Conservation (phyloP, 2,113 vertebrate genomes). For the Arenaria interpres region DNA sequence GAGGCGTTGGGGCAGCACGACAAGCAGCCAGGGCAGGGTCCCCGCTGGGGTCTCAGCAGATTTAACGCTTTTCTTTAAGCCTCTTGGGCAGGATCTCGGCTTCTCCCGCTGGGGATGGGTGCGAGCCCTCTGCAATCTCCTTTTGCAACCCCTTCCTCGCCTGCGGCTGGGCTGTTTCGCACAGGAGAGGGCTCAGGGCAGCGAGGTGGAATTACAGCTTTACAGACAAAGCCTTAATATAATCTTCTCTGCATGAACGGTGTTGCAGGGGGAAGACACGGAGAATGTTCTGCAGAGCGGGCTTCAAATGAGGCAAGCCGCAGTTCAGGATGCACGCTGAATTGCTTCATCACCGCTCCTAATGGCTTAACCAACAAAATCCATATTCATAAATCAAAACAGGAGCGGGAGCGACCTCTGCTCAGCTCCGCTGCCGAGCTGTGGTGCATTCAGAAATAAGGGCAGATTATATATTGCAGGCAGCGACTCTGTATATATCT, state of each 20-base stretch:
- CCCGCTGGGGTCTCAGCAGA: fast-evolving
- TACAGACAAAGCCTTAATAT: background rate
- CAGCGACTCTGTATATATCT: background rate
- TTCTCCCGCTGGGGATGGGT: background rate
- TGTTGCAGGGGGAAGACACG: background rate
- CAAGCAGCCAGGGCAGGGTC: no score
- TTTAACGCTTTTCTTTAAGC: background rate
- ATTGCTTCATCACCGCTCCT: constrained; percentile 36
- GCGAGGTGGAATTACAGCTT: background rate
- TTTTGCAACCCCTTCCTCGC: background rate
- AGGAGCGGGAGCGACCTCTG: background rate
- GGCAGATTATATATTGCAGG: background rate
- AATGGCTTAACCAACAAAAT: constrained; percentile 46
- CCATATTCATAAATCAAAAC: constrained; percentile 31
- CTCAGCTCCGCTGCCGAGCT: background rate
- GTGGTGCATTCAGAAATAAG: background rate
- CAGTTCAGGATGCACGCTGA: background rate
- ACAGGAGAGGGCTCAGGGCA: background rate
- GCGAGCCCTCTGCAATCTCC: background rate
- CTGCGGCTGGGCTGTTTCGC: background rate
- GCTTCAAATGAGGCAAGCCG: background rate
- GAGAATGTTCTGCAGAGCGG: background rate
- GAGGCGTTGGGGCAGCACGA: fast-evolving
- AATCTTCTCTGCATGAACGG: background rate
- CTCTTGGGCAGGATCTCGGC: background rate